phyloP scores from a whole-genome alignment of 2,888 invertebrate genomes.

The Dermolepida albohirtum region DNA sequence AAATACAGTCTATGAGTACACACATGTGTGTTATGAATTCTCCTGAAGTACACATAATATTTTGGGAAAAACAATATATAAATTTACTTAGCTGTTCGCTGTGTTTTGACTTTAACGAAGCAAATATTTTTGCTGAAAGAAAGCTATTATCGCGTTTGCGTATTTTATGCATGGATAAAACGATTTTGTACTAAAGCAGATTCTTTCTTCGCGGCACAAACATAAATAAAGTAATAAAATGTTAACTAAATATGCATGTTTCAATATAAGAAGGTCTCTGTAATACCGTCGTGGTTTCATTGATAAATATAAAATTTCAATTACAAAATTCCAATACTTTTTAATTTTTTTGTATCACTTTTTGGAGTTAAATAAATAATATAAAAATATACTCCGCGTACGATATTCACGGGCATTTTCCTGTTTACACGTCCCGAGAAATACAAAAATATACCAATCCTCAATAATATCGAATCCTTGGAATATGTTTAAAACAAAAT shows the following conservation, averaged over 20 bases:
- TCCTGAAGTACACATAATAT: not conserved
- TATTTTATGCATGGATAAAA: not conserved
- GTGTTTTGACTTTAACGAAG: conserved; percentile 21
- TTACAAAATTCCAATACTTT: not conserved
- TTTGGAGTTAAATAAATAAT: not conserved
- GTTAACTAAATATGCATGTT: no score
- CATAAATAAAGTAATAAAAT: no score
- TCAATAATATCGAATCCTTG: conserved; percentile 15
- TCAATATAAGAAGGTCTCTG: no score
- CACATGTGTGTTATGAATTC: not conserved
- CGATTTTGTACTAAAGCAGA: not conserved
- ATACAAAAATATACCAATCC: conserved; percentile 11
- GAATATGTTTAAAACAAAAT: conserved; percentile 22
- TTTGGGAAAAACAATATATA: conserved; percentile 18
- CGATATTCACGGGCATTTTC: no score
- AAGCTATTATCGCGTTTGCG: not conserved
- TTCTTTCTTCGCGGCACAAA: no score
- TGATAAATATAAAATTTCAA: no score
- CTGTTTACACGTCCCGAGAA: not conserved
- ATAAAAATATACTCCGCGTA: no score
- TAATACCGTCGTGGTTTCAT: no score
- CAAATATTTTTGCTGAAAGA: conserved; percentile 26
- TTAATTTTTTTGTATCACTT: not conserved
- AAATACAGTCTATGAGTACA: not conserved
- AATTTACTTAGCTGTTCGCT: not conserved